Conservation (phyloP, 2,888 invertebrate species). For the Melanargia galathea region DNA sequence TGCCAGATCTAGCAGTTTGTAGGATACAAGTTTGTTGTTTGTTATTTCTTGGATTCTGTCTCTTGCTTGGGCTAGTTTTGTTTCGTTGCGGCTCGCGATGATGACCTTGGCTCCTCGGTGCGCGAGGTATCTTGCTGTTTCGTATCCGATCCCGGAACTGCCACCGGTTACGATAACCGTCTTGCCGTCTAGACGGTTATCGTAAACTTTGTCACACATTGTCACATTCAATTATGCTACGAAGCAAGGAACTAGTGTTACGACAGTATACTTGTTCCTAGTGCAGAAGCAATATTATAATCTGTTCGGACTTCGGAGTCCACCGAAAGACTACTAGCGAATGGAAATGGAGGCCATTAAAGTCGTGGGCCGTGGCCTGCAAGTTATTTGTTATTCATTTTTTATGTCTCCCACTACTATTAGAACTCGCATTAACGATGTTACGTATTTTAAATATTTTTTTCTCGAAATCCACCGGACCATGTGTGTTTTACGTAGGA, state of each 20-base stretch:
- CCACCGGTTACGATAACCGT: conserved; percentile 70
- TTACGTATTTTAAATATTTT: neutral
- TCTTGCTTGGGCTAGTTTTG: conserved; percentile 64
- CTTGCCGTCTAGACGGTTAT: conserved; percentile 62
- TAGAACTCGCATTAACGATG: neutral
- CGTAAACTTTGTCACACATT: too few relatives aligned
- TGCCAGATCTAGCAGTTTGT: conserved; percentile 66
- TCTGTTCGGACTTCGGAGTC: conserved; percentile 18
- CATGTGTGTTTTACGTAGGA: too few relatives aligned
- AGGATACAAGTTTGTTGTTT: conserved; percentile 58
- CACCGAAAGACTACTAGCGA: conserved; percentile 37
- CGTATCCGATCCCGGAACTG: conserved; percentile 70
- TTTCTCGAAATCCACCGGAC: too few relatives aligned
- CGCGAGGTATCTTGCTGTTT: conserved; percentile 72
- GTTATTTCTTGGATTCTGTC: conserved; percentile 57
- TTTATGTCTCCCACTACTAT: neutral
- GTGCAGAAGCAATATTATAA: conserved; percentile 21
- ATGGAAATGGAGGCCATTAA: neutral
- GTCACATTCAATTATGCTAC: conserved; percentile 21
- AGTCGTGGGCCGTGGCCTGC: neutral
- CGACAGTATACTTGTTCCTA: too few relatives aligned
- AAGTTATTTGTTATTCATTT: neutral
- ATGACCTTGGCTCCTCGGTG: conserved; percentile 75
- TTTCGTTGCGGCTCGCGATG: conserved; percentile 77
- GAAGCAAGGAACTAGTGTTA: too few relatives aligned